A percentile compares a stretch with the other conserved stretches of the same genome.
phyloP scores from a whole-genome alignment of 1,140 invertebrate genomes.

The Lordiphosa stackelbergi region DNA sequence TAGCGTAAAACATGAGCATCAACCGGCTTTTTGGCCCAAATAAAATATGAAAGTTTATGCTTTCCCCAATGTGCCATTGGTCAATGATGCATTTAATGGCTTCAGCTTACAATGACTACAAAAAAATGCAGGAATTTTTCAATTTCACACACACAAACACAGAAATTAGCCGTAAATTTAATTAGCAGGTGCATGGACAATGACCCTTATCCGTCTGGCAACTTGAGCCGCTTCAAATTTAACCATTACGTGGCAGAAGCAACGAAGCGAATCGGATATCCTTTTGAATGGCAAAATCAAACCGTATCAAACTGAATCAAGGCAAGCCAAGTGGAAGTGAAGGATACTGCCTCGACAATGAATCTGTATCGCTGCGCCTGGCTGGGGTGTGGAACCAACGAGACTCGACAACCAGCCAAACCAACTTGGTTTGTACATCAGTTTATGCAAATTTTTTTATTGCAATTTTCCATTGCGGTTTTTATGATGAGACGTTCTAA shows the following conservation, averaged over 20 bases:
- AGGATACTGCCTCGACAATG: conserved; percentile 41
- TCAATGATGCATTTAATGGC: conserved; percentile 70
- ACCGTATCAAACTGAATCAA: conserved; percentile 29
- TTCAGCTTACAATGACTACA: too few species aligned
- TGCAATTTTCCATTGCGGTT: too few species aligned
- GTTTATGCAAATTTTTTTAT: too few species aligned
- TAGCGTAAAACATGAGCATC: conserved; percentile 54
- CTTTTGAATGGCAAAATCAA: not conserved
- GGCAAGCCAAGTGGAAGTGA: conserved; percentile 62
- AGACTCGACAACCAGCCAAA: too few species aligned
- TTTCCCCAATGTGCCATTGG: conserved; percentile 26
- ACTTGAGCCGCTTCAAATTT: conserved; percentile 23
- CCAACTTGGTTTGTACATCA: too few species aligned
- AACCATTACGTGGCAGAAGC: conserved; percentile 42
- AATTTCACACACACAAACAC: conserved; percentile 16
- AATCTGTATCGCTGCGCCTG: too few species aligned
- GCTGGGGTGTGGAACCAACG: too few species aligned
- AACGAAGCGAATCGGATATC: conserved; percentile 11
- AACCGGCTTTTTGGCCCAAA: conserved; percentile 33
- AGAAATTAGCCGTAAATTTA: conserved; percentile 25
- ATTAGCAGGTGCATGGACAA: conserved; percentile 25
- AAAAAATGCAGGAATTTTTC: conserved; percentile 21
- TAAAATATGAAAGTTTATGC: conserved; percentile 24
- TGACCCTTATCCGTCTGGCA: not conserved
- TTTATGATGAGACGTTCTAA: too few species aligned